Evolutionary conservation across 2,113 vertebrate species (phyloP).

Genomic region (Raja brachyura): DNA sequence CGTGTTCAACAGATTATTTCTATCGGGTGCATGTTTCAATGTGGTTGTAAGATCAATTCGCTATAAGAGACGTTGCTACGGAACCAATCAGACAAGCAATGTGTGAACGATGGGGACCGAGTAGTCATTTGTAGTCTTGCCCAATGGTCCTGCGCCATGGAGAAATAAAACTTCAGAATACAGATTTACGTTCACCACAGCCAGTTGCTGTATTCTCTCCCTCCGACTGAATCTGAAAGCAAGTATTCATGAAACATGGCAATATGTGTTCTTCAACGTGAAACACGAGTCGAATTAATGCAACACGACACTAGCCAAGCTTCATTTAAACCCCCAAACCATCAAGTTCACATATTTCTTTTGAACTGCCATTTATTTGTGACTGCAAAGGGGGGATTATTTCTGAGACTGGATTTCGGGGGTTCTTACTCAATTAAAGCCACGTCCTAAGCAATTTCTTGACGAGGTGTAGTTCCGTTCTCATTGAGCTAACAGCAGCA

Average conservation of each 20-base stretch:
- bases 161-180: slow-evolving; percentile 33
- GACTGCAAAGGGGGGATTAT: neutral
- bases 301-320: too few relatives aligned
- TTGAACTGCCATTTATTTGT: neutral
- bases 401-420: neutral
- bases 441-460: neutral
- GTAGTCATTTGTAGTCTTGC: neutral
- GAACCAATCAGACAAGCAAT: neutral
- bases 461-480: neutral
- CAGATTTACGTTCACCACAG: neutral
- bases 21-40: neutral
- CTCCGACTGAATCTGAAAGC: neutral
- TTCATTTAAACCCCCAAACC: neutral
- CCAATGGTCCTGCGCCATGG: neutral
- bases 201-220: slow-evolving; percentile 16
- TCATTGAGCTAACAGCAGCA: neutral
- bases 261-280: neutral
- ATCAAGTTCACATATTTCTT: neutral
- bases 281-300: neutral
- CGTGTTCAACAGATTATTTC: neutral
- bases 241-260: neutral
- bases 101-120: neutral
- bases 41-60: neutral
- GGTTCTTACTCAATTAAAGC: neutral
- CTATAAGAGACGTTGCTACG: neutral